Evolutionary conservation across 2,113 vertebrate species (phyloP), one percentile per base, ranked within the genome.

Genomic region (Hippocampus zosterae): DNA sequence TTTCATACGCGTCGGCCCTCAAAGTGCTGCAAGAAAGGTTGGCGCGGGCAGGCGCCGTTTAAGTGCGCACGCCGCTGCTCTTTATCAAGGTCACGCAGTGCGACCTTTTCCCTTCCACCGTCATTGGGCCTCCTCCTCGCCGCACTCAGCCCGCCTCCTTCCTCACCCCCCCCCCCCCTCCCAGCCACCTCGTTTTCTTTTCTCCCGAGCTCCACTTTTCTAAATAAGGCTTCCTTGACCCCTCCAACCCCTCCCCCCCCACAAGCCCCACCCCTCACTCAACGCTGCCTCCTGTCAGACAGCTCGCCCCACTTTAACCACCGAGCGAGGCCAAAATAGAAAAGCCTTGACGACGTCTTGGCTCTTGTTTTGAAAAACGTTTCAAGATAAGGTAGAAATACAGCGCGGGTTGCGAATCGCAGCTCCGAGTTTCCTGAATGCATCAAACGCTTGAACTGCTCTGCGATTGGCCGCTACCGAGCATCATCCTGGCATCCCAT

Each of bases 281-380:
- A 25, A 40, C 62, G 74, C 70, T 50, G 7, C 48, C 62, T 76
- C 33, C 40, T 82, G 84, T 81, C 83, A 70, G 64, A 37, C 73
- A 60, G 77, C 83, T 83, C 79, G 70, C 63, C 67, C 29, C 53
- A 77, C 68, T 85, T 84, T 70, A 78, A 65, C 48, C 61, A 40
- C 84, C 69, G 73, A 63, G 57, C 62, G 12, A 5, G 68, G 75
- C 72, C 74, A 78, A 82, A 88, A 86, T 85, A 88, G 85, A 83
- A 81, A 67, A 67, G 70, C 63, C 74, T 80, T 72, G 69, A 83
- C 71, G 61, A 60, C 56, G 1, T 67, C 55, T 37, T 37, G 33
- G 5, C 33, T 37, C 33, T 37, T 37, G 33, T 37, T 37, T 37
- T 37, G 33, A 37, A 37, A 37, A 37, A 37, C 6, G 33, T 37